phyloP scores from a whole-genome alignment of 1,140 invertebrate species.

The Bicyclus anynana region DNA sequence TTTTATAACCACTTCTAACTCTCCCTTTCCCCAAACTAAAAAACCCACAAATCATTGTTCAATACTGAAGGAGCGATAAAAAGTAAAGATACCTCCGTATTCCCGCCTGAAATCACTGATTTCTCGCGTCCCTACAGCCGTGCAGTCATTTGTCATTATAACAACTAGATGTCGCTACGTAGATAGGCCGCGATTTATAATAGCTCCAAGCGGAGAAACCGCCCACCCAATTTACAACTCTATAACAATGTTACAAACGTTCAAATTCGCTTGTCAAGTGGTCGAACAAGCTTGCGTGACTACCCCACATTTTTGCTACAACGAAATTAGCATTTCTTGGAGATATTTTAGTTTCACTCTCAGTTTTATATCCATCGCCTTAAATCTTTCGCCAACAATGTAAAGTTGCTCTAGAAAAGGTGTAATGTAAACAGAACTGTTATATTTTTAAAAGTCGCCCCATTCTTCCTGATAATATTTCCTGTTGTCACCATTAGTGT shows the following conservation, averaged over 20 bases:
- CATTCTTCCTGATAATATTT: slow-evolving; percentile 19
- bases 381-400: slow-evolving; percentile 14
- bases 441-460: slow-evolving; percentile 11
- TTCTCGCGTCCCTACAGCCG: slow-evolving; percentile 17
- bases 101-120: slow-evolving; percentile 22
- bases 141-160: slow-evolving; percentile 47
- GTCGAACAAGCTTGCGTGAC: slow-evolving; percentile 35
- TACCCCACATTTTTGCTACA: slow-evolving; percentile 36
- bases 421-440: slow-evolving; percentile 35
- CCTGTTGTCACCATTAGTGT: slow-evolving; percentile 24
- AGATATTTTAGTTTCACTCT: slow-evolving; percentile 41
- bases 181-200: slow-evolving; percentile 29
- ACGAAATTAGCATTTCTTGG: slow-evolving; percentile 43
- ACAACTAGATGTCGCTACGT: slow-evolving; percentile 41
- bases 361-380: slow-evolving; percentile 33
- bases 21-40: neutral
- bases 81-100: neutral
- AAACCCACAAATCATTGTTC: slow-evolving; percentile 2
- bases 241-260: neutral
- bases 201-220: slow-evolving; percentile 11
- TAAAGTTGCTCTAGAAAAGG: slow-evolving; percentile 6
- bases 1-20: no score
- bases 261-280: neutral
- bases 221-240: slow-evolving; percentile 9
- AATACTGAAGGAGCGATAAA: neutral